These are phyloP conservation scores for Whitmania pigra DNA, from an alignment of 1,140 invertebrate genomes.

Conservation along the genomic window DNA sequence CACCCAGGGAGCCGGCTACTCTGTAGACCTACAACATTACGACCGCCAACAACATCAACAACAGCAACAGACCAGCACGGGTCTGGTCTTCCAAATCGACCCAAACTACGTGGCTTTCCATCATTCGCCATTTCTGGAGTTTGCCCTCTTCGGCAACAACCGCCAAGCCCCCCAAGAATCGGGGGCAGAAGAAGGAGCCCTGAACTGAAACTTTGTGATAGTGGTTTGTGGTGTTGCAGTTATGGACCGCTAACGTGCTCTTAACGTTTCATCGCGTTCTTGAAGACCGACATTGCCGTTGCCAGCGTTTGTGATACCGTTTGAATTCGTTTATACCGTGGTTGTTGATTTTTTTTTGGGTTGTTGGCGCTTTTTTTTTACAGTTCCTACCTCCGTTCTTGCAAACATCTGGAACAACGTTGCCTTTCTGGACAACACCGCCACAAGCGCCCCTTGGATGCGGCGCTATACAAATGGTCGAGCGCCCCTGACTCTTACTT, in stretches of 20 bases:
- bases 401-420: background rate
- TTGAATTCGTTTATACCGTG: background rate
- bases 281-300: background rate
- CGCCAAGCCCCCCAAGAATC: background rate
- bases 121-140: slow-evolving; percentile 8
- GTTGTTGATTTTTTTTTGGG: background rate
- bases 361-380: background rate
- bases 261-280: background rate
- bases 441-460: no score
- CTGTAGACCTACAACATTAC: background rate
- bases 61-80: background rate
- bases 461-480: no score
- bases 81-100: slow-evolving; percentile 5
- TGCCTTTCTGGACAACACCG: no score
- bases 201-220: no score
- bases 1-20: no score
- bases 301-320: background rate
- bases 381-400: background rate
- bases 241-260: no score
- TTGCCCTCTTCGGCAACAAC: background rate
- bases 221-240: no score
- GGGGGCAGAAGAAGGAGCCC: background rate
- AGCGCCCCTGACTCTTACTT: no score
- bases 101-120: slow-evolving; percentile 5
- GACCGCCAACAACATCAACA: background rate